These are phyloP conservation scores for Silvanus unidentatus DNA, from an alignment of 2,888 invertebrate genomes.

Conservation along the genomic window DNA sequence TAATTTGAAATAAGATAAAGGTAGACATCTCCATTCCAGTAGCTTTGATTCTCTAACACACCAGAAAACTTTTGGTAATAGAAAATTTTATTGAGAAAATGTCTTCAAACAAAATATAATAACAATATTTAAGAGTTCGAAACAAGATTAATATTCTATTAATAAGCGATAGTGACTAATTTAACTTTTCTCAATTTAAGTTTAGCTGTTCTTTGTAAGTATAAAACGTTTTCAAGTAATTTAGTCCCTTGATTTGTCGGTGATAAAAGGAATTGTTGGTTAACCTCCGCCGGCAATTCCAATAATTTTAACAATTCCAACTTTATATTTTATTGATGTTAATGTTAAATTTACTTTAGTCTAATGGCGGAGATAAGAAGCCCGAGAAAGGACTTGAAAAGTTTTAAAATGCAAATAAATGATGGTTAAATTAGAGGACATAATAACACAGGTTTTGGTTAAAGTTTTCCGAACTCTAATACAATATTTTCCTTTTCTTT, in stretches of 20 bases:
- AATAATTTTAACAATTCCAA: constrained; percentile 4
- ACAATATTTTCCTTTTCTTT: too few species aligned
- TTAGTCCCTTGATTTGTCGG: neutral
- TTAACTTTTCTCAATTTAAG: constrained; percentile 5
- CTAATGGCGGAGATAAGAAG: neutral
- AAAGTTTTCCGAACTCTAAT: neutral
- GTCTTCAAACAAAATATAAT: too few species aligned
- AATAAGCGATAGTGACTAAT: constrained; percentile 6
- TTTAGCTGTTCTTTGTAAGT: constrained; percentile 3
- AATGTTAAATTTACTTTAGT: constrained; percentile 6
- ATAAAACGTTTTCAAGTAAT: constrained; percentile 5
- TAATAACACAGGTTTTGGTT: too few species aligned
- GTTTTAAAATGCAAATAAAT: constrained; percentile 1
- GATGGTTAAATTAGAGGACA: too few species aligned
- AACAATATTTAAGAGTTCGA: too few species aligned
- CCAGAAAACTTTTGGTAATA: too few species aligned
- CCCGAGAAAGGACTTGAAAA: neutral
- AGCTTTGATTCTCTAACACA: too few species aligned
- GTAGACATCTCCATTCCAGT: too few species aligned
- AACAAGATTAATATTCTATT: constrained; percentile 2
- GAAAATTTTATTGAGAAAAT: too few species aligned
- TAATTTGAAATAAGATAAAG: too few species aligned
- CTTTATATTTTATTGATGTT: constrained; percentile 1
- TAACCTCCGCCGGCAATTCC: constrained; percentile 4
- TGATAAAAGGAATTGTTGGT: constrained; percentile 5